phyloP scores from a whole-genome alignment of 2,113 vertebrate genomes.

The Grammatotria lemairii region DNA sequence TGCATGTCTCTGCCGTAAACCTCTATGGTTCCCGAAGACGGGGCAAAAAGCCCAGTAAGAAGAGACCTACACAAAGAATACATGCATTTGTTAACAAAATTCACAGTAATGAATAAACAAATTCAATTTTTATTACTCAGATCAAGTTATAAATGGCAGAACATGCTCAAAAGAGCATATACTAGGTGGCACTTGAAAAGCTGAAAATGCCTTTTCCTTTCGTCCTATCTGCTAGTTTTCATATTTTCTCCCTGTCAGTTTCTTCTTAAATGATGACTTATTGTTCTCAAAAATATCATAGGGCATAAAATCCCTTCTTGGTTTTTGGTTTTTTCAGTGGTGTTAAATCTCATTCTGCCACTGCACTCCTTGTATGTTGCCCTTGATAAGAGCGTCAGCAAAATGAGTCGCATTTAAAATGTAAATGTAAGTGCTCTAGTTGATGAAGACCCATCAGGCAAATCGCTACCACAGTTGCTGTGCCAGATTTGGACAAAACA shows the following conservation, averaged over 20 bases:
- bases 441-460: constrained; percentile 32
- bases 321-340: neutral
- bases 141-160: neutral
- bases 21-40: constrained; percentile 81
- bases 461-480: constrained; percentile 21
- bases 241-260: neutral
- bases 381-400: constrained; percentile 22
- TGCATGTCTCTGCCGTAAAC: constrained; percentile 88
- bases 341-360: neutral
- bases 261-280: neutral
- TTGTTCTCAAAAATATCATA: neutral
- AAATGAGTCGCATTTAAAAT: constrained; percentile 49
- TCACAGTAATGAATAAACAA: neutral
- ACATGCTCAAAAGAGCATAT: neutral
- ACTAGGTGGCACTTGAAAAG: neutral
- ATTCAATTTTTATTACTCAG: neutral
- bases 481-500: constrained; percentile 53
- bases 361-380: neutral
- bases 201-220: neutral
- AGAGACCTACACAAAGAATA: constrained; percentile 77
- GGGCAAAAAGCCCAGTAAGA: constrained; percentile 85
- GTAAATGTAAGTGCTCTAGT: constrained; percentile 40
- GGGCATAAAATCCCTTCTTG: neutral
- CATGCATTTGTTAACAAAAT: neutral
- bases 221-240: neutral